Percentiles rank a stretch among this genome's conserved stretches.
These are phyloP conservation scores for Drosophila macrospina DNA, from an alignment of 2,888 invertebrate species.

Conservation along the genomic window DNA sequence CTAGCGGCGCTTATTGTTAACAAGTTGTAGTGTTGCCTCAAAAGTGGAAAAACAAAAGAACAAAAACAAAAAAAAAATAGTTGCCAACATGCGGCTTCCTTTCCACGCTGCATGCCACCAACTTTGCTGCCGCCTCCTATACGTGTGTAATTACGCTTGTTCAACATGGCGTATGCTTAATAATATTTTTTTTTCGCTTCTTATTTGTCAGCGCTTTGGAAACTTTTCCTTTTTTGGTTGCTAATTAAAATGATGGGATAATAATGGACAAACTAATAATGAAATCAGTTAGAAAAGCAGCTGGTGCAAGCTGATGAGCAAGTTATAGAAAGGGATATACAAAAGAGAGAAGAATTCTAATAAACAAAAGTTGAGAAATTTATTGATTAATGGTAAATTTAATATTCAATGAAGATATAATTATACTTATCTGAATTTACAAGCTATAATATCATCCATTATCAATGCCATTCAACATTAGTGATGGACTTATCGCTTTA, in stretches of 20 bases:
- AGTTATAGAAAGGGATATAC: not conserved
- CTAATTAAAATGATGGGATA: conserved; percentile 20
- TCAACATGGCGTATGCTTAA: conserved; percentile 73
- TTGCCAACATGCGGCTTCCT: conserved; percentile 61
- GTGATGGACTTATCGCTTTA: not conserved
- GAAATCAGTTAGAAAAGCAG: conserved; percentile 26
- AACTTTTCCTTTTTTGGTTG: conserved; percentile 25
- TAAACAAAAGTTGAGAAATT: too few species aligned
- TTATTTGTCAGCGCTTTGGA: conserved; percentile 7
- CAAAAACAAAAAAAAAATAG: conserved; percentile 26
- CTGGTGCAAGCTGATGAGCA: not conserved
- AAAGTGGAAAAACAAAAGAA: conserved; percentile 14
- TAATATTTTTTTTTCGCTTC: conserved; percentile 30
- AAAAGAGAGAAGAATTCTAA: not conserved
- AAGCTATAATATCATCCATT: too few species aligned
- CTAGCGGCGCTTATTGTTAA: conserved; percentile 74
- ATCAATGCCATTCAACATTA: not conserved
- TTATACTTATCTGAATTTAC: too few species aligned
- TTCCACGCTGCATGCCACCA: conserved; percentile 2
- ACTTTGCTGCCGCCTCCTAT: conserved; percentile 23
- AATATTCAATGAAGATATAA: too few species aligned
- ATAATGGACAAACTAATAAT: conserved; percentile 17
- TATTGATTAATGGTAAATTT: too few species aligned
- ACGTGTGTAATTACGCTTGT: conserved; percentile 75
- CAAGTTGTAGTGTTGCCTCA: conserved; percentile 61